A percentile compares a stretch with the other conserved stretches of the same genome.
phyloP scores from a whole-genome alignment of 2,113 vertebrate species.

The Mus musculus region DNA sequence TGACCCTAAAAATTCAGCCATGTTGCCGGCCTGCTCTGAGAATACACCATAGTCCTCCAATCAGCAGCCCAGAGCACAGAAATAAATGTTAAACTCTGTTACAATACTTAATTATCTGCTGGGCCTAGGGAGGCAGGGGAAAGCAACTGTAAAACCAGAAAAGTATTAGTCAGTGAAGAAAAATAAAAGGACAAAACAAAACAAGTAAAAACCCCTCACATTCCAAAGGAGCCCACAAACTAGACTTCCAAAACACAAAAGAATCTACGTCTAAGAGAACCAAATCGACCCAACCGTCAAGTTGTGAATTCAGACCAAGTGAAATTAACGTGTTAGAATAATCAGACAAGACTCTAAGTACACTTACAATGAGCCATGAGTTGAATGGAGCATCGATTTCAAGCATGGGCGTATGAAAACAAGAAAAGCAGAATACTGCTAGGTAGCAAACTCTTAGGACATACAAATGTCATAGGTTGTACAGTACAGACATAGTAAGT shows the following conservation, averaged over 20 bases:
- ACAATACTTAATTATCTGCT: not conserved
- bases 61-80: not conserved
- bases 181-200: not conserved
- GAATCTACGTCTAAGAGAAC: slow-evolving; percentile 55
- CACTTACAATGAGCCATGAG: not conserved
- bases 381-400: not conserved
- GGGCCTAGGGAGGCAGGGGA: slow-evolving; percentile 6
- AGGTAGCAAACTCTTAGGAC: not conserved
- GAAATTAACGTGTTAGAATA: slow-evolving; percentile 58
- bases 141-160: slow-evolving; percentile 44
- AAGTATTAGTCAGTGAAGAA: not conserved
- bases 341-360: slow-evolving; percentile 31
- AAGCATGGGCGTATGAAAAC: not conserved
- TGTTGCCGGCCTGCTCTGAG: not conserved
- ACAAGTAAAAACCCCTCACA: slow-evolving; percentile 12
- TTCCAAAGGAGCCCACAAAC: slow-evolving; percentile 36
- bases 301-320: slow-evolving; percentile 57
- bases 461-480: not conserved
- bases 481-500: slow-evolving; percentile 22
- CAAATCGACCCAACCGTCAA: slow-evolving; percentile 50
- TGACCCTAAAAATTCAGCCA: not conserved
- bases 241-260: slow-evolving; percentile 55
- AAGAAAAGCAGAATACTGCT: not conserved
- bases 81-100: not conserved
- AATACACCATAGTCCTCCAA: not conserved